Evolutionary conservation across 1,140 invertebrate species (phyloP), one percentile per base, ranked within the genome.

Genomic region (Camponotus vicinus): DNA sequence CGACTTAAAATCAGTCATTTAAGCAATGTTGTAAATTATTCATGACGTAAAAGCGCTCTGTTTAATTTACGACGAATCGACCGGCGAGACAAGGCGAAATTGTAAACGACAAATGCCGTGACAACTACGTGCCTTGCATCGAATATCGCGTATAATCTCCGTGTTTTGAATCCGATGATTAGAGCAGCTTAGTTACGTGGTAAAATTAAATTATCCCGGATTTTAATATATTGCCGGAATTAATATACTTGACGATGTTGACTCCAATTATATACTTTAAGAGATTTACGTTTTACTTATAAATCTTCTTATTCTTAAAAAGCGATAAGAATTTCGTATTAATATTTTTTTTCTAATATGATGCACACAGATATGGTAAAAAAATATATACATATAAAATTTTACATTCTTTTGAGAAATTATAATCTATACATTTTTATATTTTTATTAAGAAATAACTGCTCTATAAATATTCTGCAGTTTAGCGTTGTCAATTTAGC

Each of bases 51-150:
- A 83, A 63, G 69, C 15, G 49, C 79, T 63, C 69, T 37, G 79
- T 83, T 83, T 83, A 83, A 83, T 83, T 75, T 83, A 83, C 79
- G 69, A 83, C 27, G 55, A 55, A 83, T 75, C 69, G 57, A 83
- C 2, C 55, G 13, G 55, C 13, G 59, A 34, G 76, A 80, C 71
- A 79, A 57, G 27, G 37, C 34, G 61, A 79, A 78, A 85, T 85
- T 66, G 75, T 55, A 85, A 85, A 42, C 73, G 71, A 45, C 59
- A 27, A 85, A 66, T 67, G 45, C 83, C 45, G 40, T 79, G 52
- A 79, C 55, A 40, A 78, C 83, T 83, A 83, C 79, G 79, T 83
- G 79, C 79, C 34, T 40, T 18, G 79, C 79, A 83, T 83, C 69
- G 42, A 61, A 83, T 83, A 75, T 40, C n/a, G 42, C 32, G 79